Conservation (phyloP, 37 sponge, comb jelly and placozoan genomes). For the Ianthella basta region DNA sequence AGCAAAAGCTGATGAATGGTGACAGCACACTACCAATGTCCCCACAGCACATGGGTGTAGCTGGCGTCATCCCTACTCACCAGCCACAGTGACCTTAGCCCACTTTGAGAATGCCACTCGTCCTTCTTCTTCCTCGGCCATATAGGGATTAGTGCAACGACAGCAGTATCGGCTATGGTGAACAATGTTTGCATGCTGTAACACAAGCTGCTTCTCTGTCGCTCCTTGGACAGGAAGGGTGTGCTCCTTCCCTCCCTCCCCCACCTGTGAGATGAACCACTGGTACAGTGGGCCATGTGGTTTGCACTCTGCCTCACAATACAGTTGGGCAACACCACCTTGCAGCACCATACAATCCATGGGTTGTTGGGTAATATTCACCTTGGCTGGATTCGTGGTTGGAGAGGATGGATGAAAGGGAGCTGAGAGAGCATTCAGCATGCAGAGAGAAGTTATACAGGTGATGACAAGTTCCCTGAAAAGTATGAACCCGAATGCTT, state of each 20-base stretch:
- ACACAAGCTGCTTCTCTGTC: neutral
- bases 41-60: neutral
- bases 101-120: neutral
- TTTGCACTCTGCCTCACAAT: neutral
- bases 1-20: no score
- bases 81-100: neutral
- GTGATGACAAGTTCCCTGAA: no score
- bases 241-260: no score
- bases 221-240: neutral
- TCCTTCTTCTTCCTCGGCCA: neutral
- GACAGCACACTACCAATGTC: no score
- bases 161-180: slow-evolving; percentile 7
- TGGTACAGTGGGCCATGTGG: slow-evolving; percentile 3
- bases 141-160: slow-evolving; percentile 11
- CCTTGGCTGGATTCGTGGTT: no score
- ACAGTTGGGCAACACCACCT: neutral
- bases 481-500: no score
- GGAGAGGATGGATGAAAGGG: no score
- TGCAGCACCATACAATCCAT: neutral
- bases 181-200: neutral
- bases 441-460: no score
- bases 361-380: no score
- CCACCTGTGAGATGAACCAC: neutral
- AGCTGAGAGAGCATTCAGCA: no score
- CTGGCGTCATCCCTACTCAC: no score